Conservation (phyloP, 2,888 invertebrate genomes). For the Lasioglossum villosulum region DNA sequence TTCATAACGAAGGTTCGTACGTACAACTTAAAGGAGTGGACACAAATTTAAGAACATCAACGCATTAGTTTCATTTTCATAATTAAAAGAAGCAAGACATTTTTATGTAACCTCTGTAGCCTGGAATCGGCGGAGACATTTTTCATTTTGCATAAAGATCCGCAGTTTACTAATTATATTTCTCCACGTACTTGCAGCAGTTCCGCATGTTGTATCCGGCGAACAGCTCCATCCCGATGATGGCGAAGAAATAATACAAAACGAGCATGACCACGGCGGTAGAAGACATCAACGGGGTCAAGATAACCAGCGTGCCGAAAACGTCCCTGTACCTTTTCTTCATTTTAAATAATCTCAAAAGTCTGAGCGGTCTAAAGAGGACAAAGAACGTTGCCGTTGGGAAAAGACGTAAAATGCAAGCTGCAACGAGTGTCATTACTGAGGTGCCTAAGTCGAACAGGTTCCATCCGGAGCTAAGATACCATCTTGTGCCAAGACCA, state of each 20-base stretch:
- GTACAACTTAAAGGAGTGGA: too few relatives aligned
- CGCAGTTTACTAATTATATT: background rate
- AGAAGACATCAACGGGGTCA: slow-evolving; percentile 93
- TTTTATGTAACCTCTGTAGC: too few relatives aligned
- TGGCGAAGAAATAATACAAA: slow-evolving; percentile 95
- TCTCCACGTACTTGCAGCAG: slow-evolving; percentile 91
- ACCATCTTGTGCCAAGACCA: slow-evolving; percentile 89
- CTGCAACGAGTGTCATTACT: slow-evolving; percentile 88
- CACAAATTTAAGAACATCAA: too few relatives aligned
- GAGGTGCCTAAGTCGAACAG: slow-evolving; percentile 91
- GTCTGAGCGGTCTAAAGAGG: slow-evolving; percentile 89
- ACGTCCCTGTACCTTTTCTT: slow-evolving; percentile 94
- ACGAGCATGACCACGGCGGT: slow-evolving; percentile 93
- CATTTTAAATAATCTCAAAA: slow-evolving; percentile 90
- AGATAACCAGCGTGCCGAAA: slow-evolving; percentile 92
- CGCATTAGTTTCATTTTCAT: too few relatives aligned
- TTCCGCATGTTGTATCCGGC: slow-evolving; percentile 90
- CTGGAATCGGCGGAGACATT: too few relatives aligned
- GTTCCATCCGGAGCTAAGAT: slow-evolving; percentile 94
- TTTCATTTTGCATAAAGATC: too few relatives aligned
- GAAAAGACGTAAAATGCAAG: slow-evolving; percentile 88
- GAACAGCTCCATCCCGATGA: slow-evolving; percentile 96
- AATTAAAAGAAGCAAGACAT: too few relatives aligned
- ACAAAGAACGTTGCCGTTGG: slow-evolving; percentile 90
- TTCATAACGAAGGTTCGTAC: too few relatives aligned